A percentile compares a stretch with the other conserved stretches of the same genome.
Evolutionary conservation across 2,113 vertebrate species (phyloP).

Genomic region (Setophaga kirtlandii): DNA sequence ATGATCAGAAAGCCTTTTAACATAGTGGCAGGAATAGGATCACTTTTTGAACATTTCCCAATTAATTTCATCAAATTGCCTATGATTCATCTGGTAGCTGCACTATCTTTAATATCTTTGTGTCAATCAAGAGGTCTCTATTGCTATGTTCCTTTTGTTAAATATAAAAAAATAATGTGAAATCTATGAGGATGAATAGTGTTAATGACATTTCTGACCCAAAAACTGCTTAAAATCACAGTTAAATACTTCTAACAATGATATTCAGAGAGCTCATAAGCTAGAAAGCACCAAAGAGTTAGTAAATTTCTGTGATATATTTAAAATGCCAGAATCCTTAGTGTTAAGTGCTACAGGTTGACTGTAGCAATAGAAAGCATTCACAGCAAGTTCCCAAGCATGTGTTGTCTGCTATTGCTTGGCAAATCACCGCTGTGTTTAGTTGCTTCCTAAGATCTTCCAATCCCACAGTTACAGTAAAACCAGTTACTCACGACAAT

Average conservation of each 20-base stretch:
- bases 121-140: background rate
- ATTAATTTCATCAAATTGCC: background rate
- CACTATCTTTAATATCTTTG: background rate
- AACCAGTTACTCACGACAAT: background rate
- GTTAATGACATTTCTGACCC: background rate
- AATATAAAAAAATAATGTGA: background rate
- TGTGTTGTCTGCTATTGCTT: background rate
- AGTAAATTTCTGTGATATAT: background rate
- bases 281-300: background rate
- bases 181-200: background rate
- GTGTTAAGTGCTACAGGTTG: background rate
- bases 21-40: background rate
- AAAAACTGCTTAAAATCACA: background rate
- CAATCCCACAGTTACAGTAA: background rate
- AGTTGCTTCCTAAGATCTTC: background rate
- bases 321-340: background rate
- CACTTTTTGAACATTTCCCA: background rate
- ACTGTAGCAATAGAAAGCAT: background rate
- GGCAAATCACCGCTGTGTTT: background rate
- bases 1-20: background rate
- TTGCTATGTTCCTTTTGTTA: background rate
- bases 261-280: background rate
- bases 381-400: background rate
- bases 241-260: background rate
- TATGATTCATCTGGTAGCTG: background rate